Evolutionary conservation across 2,797 vertebrate species (phyloP).

Genomic region (Pipistrellus pipistrellus): DNA sequence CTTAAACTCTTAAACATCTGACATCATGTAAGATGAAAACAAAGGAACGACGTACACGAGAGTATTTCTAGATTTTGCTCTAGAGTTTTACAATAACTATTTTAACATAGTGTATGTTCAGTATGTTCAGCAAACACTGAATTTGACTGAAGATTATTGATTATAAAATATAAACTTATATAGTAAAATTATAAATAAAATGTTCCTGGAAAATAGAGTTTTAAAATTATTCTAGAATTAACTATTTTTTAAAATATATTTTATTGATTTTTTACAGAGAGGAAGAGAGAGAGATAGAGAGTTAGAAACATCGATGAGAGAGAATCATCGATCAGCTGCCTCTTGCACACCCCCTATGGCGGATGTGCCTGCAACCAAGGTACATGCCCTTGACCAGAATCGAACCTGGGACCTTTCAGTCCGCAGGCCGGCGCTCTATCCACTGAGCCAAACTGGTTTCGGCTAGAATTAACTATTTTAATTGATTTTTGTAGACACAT

Average conservation of each 20-base stretch:
- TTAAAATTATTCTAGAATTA: constrained; percentile 17
- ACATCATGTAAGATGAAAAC: neutral
- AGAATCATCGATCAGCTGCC: no score
- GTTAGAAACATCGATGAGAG: no score
- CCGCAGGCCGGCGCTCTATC: no score
- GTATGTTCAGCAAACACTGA: neutral
- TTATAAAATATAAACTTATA: constrained; percentile 54
- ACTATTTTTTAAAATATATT: neutral
- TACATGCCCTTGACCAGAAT: no score
- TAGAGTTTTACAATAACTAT: neutral
- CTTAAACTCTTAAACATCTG: constrained; percentile 35
- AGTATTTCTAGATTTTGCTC: neutral
- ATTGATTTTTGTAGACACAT: constrained; percentile 24
- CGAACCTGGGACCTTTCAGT: no score
- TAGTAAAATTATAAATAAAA: constrained; percentile 52
- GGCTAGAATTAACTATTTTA: neutral
- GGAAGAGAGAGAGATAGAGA: no score
- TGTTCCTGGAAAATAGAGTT: constrained; percentile 10
- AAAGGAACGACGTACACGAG: neutral
- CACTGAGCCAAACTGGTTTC: no score
- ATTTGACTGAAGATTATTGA: constrained; percentile 52
- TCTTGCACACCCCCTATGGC: no score
- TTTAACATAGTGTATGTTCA: constrained; percentile 8
- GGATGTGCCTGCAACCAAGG: no score
- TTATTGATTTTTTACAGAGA: no score